Evolutionary conservation across 2,797 vertebrate genomes (phyloP).

Genomic region (Anomalospiza imberbis): DNA sequence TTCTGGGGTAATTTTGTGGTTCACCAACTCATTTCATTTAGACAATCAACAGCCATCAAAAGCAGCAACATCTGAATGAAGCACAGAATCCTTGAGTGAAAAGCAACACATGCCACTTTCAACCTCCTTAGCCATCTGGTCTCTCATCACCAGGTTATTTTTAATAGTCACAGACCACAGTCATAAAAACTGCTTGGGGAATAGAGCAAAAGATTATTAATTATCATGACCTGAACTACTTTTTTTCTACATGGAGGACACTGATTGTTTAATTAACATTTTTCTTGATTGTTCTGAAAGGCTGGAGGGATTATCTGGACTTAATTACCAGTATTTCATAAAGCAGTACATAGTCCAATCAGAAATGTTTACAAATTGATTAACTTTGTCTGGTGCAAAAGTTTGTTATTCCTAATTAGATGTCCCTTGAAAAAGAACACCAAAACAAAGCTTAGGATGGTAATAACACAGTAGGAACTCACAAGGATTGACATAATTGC

Average conservation of each 20-base stretch:
- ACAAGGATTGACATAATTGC: neutral
- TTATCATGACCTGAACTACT: neutral
- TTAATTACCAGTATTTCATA: slow-evolving; percentile 45
- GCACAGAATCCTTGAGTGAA: neutral
- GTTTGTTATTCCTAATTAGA: slow-evolving; percentile 41
- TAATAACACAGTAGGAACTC: neutral
- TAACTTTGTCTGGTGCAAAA: neutral
- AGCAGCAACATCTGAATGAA: neutral
- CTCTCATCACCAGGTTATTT: slow-evolving; percentile 30
- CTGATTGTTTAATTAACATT: slow-evolving; percentile 32
- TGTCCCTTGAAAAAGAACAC: neutral
- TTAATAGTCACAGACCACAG: slow-evolving; percentile 10
- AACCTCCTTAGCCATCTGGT: slow-evolving; percentile 35
- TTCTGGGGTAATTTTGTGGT: neutral
- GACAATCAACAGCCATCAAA: neutral
- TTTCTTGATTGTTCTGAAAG: slow-evolving; percentile 3
- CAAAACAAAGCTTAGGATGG: neutral
- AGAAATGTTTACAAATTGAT: slow-evolving; percentile 37
- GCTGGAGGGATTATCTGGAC: neutral
- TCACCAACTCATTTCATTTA: slow-evolving; percentile 20
- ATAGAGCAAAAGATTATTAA: slow-evolving; percentile 22
- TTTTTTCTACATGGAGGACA: slow-evolving; percentile 7
- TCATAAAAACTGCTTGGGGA: neutral
- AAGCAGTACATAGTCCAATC: neutral
- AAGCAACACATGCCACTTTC: slow-evolving; percentile 2